Evolutionary conservation across 2,888 invertebrate species (phyloP), one percentile per base, ranked within the genome.

Genomic region (Chymomyza caudatula): DNA sequence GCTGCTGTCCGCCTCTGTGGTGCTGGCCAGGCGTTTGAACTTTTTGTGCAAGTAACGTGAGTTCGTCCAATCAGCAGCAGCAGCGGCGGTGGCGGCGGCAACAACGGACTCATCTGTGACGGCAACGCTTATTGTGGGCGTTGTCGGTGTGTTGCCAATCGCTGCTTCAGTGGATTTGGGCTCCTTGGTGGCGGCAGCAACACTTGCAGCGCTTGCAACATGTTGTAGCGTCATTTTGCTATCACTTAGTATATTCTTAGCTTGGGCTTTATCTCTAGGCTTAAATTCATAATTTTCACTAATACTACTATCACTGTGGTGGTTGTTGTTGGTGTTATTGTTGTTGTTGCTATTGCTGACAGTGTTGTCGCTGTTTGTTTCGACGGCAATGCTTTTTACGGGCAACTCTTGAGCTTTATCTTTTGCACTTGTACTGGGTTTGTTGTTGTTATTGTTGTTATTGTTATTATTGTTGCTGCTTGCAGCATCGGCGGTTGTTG

Each of bases 1-100:
- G 44, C 65, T 56, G 61, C 63, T 61, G 53, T 82, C 79, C 17
- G 66, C 70, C 19, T 88, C 88, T 43, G 84, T 88, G 70, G 88
- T 88, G 76, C 88, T 88, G 89, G 94, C 96, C 92, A 96, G 94
- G 91, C 96, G 96, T 91, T 97, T 97, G 91, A 97, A 97, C 91
- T 97, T 97, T 91, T 97, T 97, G 91, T 97, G 97, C 90, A 96
- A 92, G 92, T 97, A 97, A 90, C 94, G 95, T 88, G 93, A 93
- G 88, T 94, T 94, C 91, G 92, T 92, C 84, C 89, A 88, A 63
- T 78, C 80, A 56, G 62, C 74, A 58, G 71, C 63, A 23, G 72
- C 66, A 37, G 76, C 73, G 54, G 68, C 62, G 19, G 62, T 54
- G 51, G 67, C 60, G 37, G 55, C 53, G 44, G 49, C 44, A 37